phyloP scores from a whole-genome alignment of 1,140 invertebrate species.

The Drosophila micromelanica region DNA sequence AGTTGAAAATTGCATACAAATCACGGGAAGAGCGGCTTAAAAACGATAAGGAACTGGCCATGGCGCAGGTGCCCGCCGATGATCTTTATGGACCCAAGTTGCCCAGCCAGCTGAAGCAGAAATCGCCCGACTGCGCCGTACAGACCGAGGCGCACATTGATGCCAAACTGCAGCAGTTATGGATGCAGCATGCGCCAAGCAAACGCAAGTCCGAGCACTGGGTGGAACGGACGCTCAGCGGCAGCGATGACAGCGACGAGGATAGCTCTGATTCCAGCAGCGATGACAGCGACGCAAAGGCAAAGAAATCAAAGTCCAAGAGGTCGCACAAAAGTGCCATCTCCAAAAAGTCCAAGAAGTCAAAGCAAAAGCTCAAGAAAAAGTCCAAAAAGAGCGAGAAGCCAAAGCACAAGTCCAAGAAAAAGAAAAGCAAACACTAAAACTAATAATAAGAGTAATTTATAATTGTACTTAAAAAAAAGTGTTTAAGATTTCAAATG shows the following conservation, averaged over 20 bases:
- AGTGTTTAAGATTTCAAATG: no score
- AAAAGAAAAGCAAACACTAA: slow-evolving; percentile 64
- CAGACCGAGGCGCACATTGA: slow-evolving; percentile 50
- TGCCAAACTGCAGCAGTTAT: slow-evolving; percentile 62
- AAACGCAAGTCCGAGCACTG: slow-evolving; percentile 60
- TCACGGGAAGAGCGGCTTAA: slow-evolving; percentile 58
- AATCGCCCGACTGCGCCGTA: not conserved
- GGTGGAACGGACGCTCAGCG: slow-evolving; percentile 57
- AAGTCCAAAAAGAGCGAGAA: slow-evolving; percentile 75
- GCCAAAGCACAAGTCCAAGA: slow-evolving; percentile 60
- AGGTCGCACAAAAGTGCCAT: slow-evolving; percentile 59
- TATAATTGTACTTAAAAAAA: not conserved
- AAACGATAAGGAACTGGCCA: slow-evolving; percentile 60
- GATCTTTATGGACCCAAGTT: slow-evolving; percentile 61
- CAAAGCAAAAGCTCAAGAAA: slow-evolving; percentile 65
- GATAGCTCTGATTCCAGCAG: slow-evolving; percentile 48
- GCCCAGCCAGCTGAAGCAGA: slow-evolving; percentile 28
- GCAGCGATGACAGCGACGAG: slow-evolving; percentile 45
- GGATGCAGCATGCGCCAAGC: slow-evolving; percentile 57
- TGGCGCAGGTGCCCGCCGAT: slow-evolving; percentile 43
- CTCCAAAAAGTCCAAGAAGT: slow-evolving; percentile 65
- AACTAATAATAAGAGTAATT: not conserved
- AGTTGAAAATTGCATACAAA: slow-evolving; percentile 64
- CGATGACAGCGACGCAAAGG: slow-evolving; percentile 10
- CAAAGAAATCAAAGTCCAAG: slow-evolving; percentile 56